Evolutionary conservation across 2,888 invertebrate genomes (phyloP).

Genomic region (Hydrotaea diabolus): DNA sequence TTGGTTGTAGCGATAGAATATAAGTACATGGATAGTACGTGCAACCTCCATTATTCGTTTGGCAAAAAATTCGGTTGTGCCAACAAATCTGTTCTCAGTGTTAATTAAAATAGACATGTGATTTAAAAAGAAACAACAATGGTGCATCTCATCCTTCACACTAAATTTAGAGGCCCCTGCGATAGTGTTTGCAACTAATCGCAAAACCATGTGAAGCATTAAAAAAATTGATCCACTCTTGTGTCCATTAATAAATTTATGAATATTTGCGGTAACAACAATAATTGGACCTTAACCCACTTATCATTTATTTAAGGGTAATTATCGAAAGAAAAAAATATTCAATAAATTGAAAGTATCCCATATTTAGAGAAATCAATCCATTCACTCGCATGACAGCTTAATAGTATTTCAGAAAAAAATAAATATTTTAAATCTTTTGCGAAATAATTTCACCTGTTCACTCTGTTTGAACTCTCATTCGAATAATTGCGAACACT

Average conservation of each 20-base stretch:
- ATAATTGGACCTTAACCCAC: constrained; percentile 15
- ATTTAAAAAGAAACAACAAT: too few relatives aligned
- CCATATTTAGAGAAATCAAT: background rate
- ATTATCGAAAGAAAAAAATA: background rate
- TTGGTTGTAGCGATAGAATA: too few relatives aligned
- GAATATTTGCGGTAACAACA: background rate
- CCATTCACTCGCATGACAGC: background rate
- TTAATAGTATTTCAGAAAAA: constrained; percentile 25
- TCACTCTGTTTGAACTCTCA: background rate
- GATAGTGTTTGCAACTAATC: too few relatives aligned
- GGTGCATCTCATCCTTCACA: too few relatives aligned
- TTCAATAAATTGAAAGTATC: background rate
- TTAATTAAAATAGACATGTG: too few relatives aligned
- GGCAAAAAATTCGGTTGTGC: too few relatives aligned
- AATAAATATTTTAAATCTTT: constrained; percentile 1
- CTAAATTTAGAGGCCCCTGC: too few relatives aligned
- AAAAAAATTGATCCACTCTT: too few relatives aligned
- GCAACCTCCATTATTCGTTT: too few relatives aligned
- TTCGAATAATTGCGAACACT: background rate
- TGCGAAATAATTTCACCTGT: constrained; percentile 31
- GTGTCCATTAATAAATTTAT: background rate
- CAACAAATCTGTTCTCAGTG: too few relatives aligned
- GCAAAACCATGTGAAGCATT: too few relatives aligned
- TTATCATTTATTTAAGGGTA: background rate
- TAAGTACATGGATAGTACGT: too few relatives aligned